phyloP scores from a whole-genome alignment of 2,113 vertebrate genomes.

The Potamarius usumacintae region DNA sequence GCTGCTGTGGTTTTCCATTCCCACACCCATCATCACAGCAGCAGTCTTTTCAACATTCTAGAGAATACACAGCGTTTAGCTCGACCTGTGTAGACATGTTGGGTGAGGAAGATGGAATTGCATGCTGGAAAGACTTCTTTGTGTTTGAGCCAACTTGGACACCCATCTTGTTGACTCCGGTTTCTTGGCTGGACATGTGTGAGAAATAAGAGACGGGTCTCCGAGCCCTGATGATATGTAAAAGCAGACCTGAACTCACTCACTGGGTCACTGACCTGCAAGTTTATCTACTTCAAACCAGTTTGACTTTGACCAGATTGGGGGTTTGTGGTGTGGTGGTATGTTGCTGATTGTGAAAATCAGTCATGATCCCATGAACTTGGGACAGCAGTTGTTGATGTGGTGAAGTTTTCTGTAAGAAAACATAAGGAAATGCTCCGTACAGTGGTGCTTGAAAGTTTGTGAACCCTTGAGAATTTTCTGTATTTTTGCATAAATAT shows the following conservation, averaged over 20 bases:
- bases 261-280: background rate
- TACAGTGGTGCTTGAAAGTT: background rate
- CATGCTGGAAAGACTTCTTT: background rate
- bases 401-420: background rate
- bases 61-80: background rate
- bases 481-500: no score
- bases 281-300: background rate
- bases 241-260: background rate
- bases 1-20: background rate
- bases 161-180: constrained; percentile 4
- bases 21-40: background rate
- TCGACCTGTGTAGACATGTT: background rate
- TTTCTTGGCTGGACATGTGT: constrained; percentile 21
- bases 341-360: background rate
- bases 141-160: constrained; percentile 21
- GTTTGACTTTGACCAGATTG: background rate
- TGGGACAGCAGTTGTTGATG: background rate
- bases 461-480: no score
- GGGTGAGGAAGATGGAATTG: background rate
- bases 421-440: background rate
- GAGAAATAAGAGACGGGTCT: constrained; percentile 37
- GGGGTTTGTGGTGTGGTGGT: background rate
- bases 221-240: background rate
- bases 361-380: background rate
- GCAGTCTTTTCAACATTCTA: background rate